phyloP scores from a whole-genome alignment of 2,113 vertebrate genomes.

The Melanerpes aurifrons region DNA sequence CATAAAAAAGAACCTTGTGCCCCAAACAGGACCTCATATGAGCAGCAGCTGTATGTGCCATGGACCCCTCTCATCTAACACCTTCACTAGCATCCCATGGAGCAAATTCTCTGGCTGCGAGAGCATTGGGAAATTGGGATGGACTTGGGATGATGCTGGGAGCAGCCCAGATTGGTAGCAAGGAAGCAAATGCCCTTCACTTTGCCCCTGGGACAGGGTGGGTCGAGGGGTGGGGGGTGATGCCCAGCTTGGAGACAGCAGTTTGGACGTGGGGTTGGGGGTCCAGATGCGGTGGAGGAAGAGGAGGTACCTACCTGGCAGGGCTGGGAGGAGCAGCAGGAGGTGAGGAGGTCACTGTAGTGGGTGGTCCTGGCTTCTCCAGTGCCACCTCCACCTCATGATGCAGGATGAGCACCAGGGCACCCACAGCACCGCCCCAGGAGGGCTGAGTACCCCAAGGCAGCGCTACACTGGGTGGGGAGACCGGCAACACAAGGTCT shows the following conservation, averaged over 20 bases:
- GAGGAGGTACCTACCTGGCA: not conserved
- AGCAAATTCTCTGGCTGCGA: conserved; percentile 15
- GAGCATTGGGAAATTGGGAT: conserved; percentile 35
- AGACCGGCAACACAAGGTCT: not conserved
- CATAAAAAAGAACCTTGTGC: not conserved
- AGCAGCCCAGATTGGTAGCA: not conserved
- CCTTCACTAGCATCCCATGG: not conserved
- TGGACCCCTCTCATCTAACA: not conserved
- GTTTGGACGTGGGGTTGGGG: not conserved
- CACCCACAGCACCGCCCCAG: not conserved
- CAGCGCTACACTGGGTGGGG: not conserved
- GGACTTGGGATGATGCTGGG: not conserved
- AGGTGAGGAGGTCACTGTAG: not conserved
- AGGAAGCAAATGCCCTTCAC: not conserved
- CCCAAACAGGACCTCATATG: not conserved
- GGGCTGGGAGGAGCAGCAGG: not conserved
- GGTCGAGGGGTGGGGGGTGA: not conserved
- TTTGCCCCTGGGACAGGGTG: not conserved
- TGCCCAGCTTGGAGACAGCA: rapidly evolving
- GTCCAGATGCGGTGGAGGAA: not conserved
- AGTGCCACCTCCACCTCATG: rapidly evolving
- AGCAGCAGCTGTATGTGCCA: not conserved
- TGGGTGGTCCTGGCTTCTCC: not conserved
- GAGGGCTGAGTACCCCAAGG: not conserved
- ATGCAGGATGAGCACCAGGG: not conserved